phyloP scores from a whole-genome alignment of 2,113 vertebrate species.

The Pterocles burchelli region DNA sequence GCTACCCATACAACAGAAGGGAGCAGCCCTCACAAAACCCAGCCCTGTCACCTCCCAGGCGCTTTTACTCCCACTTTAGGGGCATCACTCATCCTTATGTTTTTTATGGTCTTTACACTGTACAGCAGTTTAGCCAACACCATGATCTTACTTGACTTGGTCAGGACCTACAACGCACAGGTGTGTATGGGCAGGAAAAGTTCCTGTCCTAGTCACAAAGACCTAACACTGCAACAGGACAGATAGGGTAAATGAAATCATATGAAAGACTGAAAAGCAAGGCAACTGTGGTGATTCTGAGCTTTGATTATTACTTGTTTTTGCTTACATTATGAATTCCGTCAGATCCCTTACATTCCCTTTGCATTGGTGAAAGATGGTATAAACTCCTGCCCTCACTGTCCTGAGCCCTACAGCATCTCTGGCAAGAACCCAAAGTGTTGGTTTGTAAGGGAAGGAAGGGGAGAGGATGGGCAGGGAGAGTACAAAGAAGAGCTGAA shows the following conservation, averaged over 20 bases:
- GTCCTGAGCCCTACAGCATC: not conserved
- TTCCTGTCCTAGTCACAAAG: not conserved
- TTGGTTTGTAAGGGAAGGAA: not conserved
- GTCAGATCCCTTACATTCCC: not conserved
- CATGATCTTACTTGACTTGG: not conserved
- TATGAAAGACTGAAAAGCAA: not conserved
- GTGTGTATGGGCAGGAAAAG: not conserved
- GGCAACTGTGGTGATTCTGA: not conserved
- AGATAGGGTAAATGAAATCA: rapidly evolving
- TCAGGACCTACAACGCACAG: rapidly evolving
- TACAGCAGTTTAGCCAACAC: not conserved
- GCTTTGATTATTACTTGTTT: not conserved
- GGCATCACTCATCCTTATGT: not conserved
- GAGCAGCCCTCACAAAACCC: not conserved
- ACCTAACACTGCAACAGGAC: not conserved
- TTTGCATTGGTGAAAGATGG: not conserved
- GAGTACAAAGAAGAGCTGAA: not conserved
- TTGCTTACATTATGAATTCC: not conserved
- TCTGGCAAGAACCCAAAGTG: not conserved
- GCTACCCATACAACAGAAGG: not conserved
- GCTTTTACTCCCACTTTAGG: not conserved
- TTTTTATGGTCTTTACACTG: not conserved
- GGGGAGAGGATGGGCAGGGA: not conserved
- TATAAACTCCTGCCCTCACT: not conserved
- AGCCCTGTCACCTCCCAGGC: not conserved